Percentiles rank a stretch among this genome's conserved stretches.
Conservation (phyloP, 2,113 vertebrate species). For the Machaerirhynchus nigripectus region DNA sequence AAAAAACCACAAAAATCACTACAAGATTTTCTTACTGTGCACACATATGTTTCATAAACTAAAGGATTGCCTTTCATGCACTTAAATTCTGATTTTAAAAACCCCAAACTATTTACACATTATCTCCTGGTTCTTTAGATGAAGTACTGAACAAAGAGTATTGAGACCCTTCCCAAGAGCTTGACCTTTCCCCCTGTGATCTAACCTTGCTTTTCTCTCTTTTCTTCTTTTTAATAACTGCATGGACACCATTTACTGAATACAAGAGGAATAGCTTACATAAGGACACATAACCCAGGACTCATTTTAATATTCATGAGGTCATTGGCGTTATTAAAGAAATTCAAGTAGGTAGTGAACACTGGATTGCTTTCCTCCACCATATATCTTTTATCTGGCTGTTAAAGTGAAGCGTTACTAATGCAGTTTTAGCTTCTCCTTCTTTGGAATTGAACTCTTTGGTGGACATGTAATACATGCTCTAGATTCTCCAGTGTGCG, state of each 20-base stretch:
- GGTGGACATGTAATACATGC: background rate
- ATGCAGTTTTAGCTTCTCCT: conserved; percentile 15
- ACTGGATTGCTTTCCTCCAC: conserved; percentile 40
- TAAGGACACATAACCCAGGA: conserved; percentile 43
- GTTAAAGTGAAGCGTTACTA: conserved; percentile 28
- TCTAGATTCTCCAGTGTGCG: background rate
- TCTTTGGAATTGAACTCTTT: conserved; percentile 38
- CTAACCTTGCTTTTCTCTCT: conserved; percentile 32
- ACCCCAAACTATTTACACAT: background rate
- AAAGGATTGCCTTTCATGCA: background rate
- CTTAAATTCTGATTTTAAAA: background rate
- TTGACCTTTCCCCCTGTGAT: background rate
- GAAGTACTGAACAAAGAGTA: conserved; percentile 5
- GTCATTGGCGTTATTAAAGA: conserved; percentile 59
- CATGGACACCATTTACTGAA: conserved; percentile 13
- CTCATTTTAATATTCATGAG: conserved; percentile 65
- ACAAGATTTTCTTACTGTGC: background rate
- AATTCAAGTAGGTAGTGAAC: conserved; percentile 56
- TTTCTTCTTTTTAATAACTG: conserved; percentile 51
- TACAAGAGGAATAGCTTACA: conserved; percentile 7
- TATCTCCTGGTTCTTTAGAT: background rate
- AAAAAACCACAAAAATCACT: background rate
- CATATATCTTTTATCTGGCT: conserved; percentile 54
- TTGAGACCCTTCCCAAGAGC: background rate
- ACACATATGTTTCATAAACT: rapidly evolving